Evolutionary conservation across 2,113 vertebrate species (phyloP), one percentile per base, ranked within the genome.

Genomic region (Corydoras sp.): DNA sequence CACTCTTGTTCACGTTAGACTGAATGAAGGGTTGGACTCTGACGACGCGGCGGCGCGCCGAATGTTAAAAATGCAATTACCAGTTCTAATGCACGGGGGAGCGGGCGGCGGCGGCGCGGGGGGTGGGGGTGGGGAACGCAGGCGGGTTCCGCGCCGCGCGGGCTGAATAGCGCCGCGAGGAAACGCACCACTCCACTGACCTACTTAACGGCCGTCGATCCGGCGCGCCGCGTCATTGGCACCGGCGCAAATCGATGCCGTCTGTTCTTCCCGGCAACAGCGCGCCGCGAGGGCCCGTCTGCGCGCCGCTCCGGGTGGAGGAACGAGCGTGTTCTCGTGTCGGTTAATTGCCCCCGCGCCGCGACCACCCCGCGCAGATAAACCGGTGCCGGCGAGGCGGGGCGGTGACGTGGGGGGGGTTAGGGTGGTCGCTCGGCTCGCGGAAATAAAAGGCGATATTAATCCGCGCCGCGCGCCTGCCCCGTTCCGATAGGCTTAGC

Each of bases 401-500:
- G 68, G 68, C 10, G 10, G 9, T n/a, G 7, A 6, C 12, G 12
- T 58, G 35, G 9, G 35, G 35, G 35, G 35, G 7, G 18, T 24
- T 24, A 24, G 18, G 59, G 65, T 59, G 62, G 70, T 68, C 66
- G 14, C 61, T 56, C 5, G 51, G 30, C 59, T 58, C 1, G 31
- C 12, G 14, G n/a, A 67, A 66, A 6, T 9, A 5, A 29, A 56
- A 30, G 10, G 63, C 18, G 10, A 53, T 79, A 71, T 74, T 61
- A 63, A 73, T 54, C 51, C 58, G 58, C 60, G 18, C 53, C 24
- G 24, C 58, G 59, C 32, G 76, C 32, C 56, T 31, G 43, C 58
- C 30, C 48, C 71, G 75, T 74, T 60, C 65, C 70, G 77, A 84
- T 67, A 73, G 78, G 77, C 79, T 80, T 76, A 76, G 65, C 18